phyloP scores from a whole-genome alignment of 2,888 invertebrate genomes.

The Minunthozetes semirufus region DNA sequence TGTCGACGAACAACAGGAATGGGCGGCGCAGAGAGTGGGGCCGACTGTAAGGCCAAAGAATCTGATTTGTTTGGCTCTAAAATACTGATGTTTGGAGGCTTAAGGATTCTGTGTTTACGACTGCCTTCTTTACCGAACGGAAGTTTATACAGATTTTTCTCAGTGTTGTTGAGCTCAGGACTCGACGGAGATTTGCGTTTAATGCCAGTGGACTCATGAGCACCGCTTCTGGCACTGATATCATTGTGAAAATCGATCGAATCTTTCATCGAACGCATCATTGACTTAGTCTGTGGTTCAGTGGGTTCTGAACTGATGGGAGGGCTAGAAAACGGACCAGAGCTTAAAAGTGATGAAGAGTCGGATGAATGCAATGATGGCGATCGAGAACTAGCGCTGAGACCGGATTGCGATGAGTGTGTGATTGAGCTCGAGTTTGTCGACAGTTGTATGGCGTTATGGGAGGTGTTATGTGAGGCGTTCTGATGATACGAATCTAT shows the following conservation, averaged over 20 bases:
- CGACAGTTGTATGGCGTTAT: slow-evolving; percentile 27
- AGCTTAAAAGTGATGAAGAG: slow-evolving; percentile 24
- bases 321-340: slow-evolving; percentile 31
- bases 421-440: slow-evolving; percentile 24
- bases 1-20: slow-evolving; percentile 39
- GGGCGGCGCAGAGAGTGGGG: slow-evolving; percentile 41
- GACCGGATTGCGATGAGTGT: slow-evolving; percentile 25
- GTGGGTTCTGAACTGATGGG: slow-evolving; percentile 18
- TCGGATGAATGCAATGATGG: slow-evolving; percentile 26
- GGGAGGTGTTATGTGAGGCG: slow-evolving; percentile 16
- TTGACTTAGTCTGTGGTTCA: slow-evolving; percentile 31
- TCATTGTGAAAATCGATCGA: neutral
- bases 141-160: slow-evolving; percentile 19
- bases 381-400: slow-evolving; percentile 10
- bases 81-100: slow-evolving; percentile 49
- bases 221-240: neutral
- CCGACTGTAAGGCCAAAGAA: slow-evolving; percentile 39
- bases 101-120: slow-evolving; percentile 56
- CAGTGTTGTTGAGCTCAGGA: slow-evolving; percentile 11
- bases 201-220: slow-evolving; percentile 5
- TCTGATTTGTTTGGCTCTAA: slow-evolving; percentile 40
- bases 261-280: slow-evolving; percentile 16
- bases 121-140: slow-evolving; percentile 23
- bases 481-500: slow-evolving; percentile 19
- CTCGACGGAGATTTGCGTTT: slow-evolving; percentile 20